Evolutionary conservation across 2,888 invertebrate genomes (phyloP).

Genomic region (Ellobium chinense): DNA sequence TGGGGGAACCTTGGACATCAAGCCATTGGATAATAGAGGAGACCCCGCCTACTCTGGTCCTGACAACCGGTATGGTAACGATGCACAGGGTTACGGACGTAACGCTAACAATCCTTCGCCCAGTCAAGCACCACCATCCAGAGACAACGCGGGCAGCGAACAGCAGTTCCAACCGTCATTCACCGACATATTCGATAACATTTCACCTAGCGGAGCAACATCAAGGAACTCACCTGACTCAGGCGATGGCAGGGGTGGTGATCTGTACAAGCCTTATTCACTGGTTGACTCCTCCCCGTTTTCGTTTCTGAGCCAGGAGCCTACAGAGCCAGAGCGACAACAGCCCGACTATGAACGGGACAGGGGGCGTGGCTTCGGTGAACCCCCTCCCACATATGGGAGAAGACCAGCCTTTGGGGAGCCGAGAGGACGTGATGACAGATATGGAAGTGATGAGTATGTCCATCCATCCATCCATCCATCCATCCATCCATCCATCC

Average conservation of each 20-base stretch:
- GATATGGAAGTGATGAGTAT: background rate
- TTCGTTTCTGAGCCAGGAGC: background rate
- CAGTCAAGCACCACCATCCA: no score
- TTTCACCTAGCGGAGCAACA: background rate
- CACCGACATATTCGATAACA: background rate
- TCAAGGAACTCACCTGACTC: background rate
- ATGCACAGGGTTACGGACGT: no score
- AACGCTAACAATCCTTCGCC: no score
- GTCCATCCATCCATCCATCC: background rate
- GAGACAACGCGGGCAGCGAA: background rate
- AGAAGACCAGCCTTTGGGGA: background rate
- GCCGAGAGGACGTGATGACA: background rate
- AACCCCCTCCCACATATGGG: background rate
- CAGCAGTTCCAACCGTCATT: background rate
- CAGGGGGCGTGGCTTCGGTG: background rate
- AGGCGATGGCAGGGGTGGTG: background rate
- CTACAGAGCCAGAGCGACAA: background rate
- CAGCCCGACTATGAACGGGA: background rate
- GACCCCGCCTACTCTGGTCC: background rate
- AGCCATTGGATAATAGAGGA: background rate
- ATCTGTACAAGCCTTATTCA: background rate
- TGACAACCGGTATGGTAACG: no score
- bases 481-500: background rate
- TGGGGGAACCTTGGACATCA: background rate
- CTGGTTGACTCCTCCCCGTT: background rate